Conservation (phyloP, 2,797 vertebrate species). For the Aythya fuligula region DNA sequence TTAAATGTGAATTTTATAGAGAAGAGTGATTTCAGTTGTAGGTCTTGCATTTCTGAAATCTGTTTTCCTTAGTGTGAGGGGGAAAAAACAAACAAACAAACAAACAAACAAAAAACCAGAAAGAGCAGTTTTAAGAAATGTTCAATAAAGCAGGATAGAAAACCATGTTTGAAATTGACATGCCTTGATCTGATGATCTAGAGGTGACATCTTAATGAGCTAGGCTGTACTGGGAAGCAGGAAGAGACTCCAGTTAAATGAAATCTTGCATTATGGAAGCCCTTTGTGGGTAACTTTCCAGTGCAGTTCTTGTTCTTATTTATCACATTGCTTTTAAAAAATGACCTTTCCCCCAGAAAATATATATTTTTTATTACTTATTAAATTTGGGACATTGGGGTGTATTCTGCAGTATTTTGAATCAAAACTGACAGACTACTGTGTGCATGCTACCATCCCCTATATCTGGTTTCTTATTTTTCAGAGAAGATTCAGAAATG, state of each 20-base stretch:
- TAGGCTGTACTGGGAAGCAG: not conserved
- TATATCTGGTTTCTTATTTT: not conserved
- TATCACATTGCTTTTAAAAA: slow-evolving; percentile 5
- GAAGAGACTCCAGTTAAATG: not conserved
- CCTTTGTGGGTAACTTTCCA: not conserved
- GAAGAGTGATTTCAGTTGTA: not conserved
- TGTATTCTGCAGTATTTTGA: not conserved
- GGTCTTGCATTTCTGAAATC: not conserved
- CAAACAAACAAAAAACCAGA: no score
- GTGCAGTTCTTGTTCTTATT: not conserved
- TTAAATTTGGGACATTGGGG: not conserved
- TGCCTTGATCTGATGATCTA: not conserved
- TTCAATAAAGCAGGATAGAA: not conserved
- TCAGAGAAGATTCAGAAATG: not conserved
- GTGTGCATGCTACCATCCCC: not conserved
- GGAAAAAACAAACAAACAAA: not conserved
- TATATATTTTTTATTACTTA: not conserved
- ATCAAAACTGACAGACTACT: not conserved
- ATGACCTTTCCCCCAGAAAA: not conserved
- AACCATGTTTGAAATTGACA: not conserved
- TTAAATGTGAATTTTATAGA: not conserved
- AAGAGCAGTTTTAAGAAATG: not conserved
- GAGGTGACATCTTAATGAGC: not conserved
- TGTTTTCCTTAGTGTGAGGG: not conserved
- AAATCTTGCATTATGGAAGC: not conserved